Evolutionary conservation across 2,113 vertebrate species (phyloP).

Genomic region (Nannospalax galili): DNA sequence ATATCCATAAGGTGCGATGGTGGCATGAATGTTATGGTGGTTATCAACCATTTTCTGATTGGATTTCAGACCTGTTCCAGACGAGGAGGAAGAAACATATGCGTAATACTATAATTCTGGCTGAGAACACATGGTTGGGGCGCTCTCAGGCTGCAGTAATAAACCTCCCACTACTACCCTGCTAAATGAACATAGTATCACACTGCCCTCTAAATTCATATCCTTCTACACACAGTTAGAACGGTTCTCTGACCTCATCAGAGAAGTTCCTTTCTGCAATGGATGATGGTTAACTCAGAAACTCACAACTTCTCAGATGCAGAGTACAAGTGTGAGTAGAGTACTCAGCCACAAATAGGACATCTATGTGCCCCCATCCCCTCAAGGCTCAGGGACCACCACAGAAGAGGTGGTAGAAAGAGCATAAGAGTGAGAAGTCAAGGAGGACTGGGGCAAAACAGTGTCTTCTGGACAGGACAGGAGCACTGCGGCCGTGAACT

Average conservation of each 20-base stretch:
- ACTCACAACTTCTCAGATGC: neutral
- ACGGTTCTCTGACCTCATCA: neutral
- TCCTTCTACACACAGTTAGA: neutral
- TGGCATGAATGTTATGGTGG: neutral
- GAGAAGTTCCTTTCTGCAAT: neutral
- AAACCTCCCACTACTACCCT: neutral
- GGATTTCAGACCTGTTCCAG: neutral
- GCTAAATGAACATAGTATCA: neutral
- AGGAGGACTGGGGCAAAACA: neutral
- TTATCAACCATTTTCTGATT: neutral
- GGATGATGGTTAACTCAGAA: neutral
- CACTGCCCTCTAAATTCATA: neutral
- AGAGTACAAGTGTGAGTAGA: neutral
- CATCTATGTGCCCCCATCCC: neutral
- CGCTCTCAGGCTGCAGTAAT: neutral
- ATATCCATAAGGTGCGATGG: neutral
- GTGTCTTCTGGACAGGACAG: neutral
- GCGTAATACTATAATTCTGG: neutral
- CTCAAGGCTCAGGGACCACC: neutral
- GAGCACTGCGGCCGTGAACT: neutral
- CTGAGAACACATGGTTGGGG: neutral
- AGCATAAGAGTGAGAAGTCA: neutral
- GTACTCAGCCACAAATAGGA: neutral
- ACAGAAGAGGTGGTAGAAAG: neutral
- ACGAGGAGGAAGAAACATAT: neutral